Conservation (phyloP, 2,888 invertebrate species). For the Thecophora atra region DNA sequence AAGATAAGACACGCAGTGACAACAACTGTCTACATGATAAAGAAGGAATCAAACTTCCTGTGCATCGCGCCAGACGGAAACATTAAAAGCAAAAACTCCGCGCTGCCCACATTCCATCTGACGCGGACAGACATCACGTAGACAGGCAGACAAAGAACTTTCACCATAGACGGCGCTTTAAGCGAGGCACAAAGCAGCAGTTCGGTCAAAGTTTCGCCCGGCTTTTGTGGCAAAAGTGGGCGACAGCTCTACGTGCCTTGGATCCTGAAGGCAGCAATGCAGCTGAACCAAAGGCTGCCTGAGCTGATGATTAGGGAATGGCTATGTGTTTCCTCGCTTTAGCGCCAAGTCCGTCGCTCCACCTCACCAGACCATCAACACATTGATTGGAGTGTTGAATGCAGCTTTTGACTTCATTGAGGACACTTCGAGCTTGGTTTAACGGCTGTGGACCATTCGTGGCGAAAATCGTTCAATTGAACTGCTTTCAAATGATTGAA, state of each 20-base stretch:
- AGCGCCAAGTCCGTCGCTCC: neutral
- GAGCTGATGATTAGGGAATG: conserved; percentile 14
- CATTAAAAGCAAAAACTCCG: conserved; percentile 43
- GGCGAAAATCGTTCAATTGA: conserved; percentile 30
- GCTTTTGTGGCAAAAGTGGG: neutral
- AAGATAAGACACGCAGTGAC: conserved; percentile 34
- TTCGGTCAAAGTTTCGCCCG: conserved; percentile 21
- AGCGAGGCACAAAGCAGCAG: conserved; percentile 33
- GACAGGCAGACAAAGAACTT: conserved; percentile 32
- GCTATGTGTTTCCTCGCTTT: neutral
- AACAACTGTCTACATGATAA: conserved; percentile 27
- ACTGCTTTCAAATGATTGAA: conserved; percentile 42
- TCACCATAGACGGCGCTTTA: conserved; percentile 23
- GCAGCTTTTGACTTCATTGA: conserved; percentile 21
- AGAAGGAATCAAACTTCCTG: conserved; percentile 6
- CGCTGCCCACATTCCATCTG: neutral
- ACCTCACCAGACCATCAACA: neutral
- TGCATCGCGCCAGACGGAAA: conserved; percentile 28
- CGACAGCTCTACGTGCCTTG: conserved; percentile 16
- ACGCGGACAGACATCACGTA: neutral
- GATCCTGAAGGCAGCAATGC: neutral
- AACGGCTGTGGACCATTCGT: conserved; percentile 1
- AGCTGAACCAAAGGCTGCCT: conserved; percentile 11
- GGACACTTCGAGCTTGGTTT: neutral
- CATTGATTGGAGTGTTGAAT: conserved; percentile 1